Evolutionary conservation across 2,888 invertebrate species (phyloP).

Genomic region (Leptinotarsa rubiginosa): DNA sequence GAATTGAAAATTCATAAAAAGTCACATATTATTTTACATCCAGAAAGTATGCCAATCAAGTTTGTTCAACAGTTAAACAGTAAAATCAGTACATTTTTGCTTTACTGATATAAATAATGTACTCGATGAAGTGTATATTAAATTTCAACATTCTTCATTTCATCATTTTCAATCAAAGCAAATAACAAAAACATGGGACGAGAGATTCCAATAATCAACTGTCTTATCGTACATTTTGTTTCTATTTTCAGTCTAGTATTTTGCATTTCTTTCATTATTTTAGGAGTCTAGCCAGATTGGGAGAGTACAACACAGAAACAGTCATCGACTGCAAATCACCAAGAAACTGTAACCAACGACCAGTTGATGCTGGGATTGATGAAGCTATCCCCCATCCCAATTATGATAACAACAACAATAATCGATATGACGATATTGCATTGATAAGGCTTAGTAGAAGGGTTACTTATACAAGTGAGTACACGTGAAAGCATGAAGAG

Average conservation of each 20-base stretch:
- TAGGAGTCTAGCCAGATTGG: slow-evolving; percentile 62
- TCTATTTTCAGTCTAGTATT: neutral
- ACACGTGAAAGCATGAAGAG: neutral
- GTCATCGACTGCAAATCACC: slow-evolving; percentile 64
- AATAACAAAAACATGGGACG: too few relatives aligned
- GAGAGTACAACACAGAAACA: slow-evolving; percentile 67
- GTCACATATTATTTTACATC: too few relatives aligned
- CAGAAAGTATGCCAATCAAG: too few relatives aligned
- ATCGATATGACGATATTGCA: slow-evolving; percentile 61
- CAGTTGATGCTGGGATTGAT: slow-evolving; percentile 57
- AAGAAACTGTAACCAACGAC: slow-evolving; percentile 53
- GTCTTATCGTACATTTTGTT: too few relatives aligned
- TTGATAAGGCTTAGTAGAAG: slow-evolving; percentile 68
- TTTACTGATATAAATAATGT: too few relatives aligned
- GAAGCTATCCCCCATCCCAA: slow-evolving; percentile 52
- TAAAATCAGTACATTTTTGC: too few relatives aligned
- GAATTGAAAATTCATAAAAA: too few relatives aligned
- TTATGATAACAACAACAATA: slow-evolving; percentile 50
- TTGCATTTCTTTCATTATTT: neutral
- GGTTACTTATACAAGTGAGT: slow-evolving; percentile 66
- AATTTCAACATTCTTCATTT: too few relatives aligned
- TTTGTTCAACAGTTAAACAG: too few relatives aligned
- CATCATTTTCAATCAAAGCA: too few relatives aligned
- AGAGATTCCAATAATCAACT: too few relatives aligned
- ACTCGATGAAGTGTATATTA: too few relatives aligned